phyloP scores from a whole-genome alignment of 2,113 vertebrate genomes.

The Pelusios castaneus region DNA sequence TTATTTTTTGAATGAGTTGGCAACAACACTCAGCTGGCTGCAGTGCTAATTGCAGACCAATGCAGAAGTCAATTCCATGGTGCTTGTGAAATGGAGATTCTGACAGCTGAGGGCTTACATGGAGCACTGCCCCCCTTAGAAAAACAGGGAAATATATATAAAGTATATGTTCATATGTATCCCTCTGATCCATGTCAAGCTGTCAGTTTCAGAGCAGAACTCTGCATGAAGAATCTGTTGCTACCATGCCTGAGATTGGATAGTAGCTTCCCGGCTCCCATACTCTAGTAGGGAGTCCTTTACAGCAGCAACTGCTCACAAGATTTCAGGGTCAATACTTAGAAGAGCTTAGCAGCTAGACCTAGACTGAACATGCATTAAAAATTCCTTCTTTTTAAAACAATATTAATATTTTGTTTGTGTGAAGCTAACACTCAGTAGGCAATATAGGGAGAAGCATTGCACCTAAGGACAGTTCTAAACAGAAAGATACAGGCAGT shows the following conservation, averaged over 20 bases:
- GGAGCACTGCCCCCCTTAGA: background rate
- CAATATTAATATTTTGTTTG: background rate
- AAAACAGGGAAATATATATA: background rate
- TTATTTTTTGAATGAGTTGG: background rate
- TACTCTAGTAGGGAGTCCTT: background rate
- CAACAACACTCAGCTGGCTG: too few relatives aligned
- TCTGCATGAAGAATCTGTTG: background rate
- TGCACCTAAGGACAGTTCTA: background rate
- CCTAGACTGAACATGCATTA: background rate
- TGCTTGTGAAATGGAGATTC: background rate
- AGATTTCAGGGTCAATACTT: background rate
- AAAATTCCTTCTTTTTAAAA: background rate
- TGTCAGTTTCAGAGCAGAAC: background rate
- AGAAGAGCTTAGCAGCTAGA: background rate
- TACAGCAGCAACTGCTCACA: background rate
- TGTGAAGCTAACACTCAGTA: background rate
- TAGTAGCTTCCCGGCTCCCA: background rate
- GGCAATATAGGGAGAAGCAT: background rate
- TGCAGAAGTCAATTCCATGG: background rate
- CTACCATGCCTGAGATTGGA: background rate
- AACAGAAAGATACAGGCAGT: background rate
- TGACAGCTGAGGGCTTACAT: background rate
- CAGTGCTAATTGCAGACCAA: background rate
- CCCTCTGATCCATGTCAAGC: background rate
- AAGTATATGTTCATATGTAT: background rate